These are phyloP conservation scores for Halichondria panicea DNA, from an alignment of 37 sponge, comb jelly and placozoan species.

Conservation along the genomic window DNA sequence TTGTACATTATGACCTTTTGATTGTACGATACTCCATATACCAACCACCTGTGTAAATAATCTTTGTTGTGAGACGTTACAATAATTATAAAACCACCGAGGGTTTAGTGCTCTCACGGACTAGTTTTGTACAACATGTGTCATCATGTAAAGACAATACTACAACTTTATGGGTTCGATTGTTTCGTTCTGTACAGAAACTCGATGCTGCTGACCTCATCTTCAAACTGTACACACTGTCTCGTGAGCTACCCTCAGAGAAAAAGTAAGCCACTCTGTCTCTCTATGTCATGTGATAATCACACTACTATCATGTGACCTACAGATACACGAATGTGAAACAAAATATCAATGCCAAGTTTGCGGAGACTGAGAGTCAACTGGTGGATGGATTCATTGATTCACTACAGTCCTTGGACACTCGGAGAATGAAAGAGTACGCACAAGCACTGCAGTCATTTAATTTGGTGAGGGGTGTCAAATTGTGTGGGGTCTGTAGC, in stretches of 20 bases:
- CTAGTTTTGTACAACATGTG: no score
- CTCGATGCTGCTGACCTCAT: conserved; percentile 81
- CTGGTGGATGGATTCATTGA: conserved; percentile 63
- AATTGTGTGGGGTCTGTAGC: no score
- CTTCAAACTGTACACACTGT: conserved; percentile 64
- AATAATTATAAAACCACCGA: no score
- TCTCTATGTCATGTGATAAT: neutral
- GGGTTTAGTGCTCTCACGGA: no score
- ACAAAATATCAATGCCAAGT: conserved; percentile 47
- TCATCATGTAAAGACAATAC: no score
- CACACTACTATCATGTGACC: neutral
- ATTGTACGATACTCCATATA: no score
- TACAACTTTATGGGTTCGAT: no score
- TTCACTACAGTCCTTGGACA: conserved; percentile 48
- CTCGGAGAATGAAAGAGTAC: conserved; percentile 70
- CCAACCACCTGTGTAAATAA: no score
- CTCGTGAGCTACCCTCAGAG: conserved; percentile 54
- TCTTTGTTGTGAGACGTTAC: no score
- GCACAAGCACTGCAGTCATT: conserved; percentile 65
- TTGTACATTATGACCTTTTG: no score
- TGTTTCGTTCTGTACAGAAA: conserved; percentile 64
- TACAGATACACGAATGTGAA: conserved; percentile 50
- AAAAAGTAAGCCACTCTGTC: conserved; percentile 27
- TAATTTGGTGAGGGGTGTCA: conserved; percentile 28
- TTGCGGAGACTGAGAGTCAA: conserved; percentile 54